Conservation (phyloP, 2,888 invertebrate species). For the Sepioteuthis lessoniana region DNA sequence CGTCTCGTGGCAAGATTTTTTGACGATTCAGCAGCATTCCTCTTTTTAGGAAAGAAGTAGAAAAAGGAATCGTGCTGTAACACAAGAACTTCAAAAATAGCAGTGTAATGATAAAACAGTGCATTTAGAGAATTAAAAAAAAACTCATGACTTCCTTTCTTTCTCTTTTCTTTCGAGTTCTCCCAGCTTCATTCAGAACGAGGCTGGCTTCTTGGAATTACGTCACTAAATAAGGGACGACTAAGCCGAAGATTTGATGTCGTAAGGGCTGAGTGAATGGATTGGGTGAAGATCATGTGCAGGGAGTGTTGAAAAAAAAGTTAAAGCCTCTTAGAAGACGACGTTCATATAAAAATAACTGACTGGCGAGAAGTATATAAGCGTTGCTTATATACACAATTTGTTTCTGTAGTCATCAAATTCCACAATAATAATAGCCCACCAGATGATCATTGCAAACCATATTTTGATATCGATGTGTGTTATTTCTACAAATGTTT, state of each 20-base stretch:
- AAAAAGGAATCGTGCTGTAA: background rate
- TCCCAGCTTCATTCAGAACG: background rate
- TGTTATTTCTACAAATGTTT: too few species aligned
- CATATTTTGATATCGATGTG: too few species aligned
- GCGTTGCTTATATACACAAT: too few species aligned
- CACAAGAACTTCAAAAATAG: conserved; percentile 21
- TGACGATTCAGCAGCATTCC: background rate
- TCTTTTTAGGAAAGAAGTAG: background rate
- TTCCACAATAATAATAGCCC: too few species aligned
- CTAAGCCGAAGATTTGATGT: background rate
- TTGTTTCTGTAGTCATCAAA: too few species aligned
- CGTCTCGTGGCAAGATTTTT: background rate
- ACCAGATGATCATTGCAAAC: too few species aligned
- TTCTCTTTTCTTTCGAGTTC: background rate
- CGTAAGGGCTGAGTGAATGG: background rate
- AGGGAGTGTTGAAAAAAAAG: background rate
- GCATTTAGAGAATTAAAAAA: background rate
- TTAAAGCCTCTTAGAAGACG: background rate
- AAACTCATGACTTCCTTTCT: background rate
- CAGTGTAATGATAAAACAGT: background rate
- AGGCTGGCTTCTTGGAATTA: background rate
- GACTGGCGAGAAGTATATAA: too few species aligned
- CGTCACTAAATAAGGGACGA: background rate
- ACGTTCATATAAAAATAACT: too few species aligned
- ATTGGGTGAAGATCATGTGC: background rate